Conservation (phyloP, 2,888 invertebrate genomes). For the Carterocephalus palaemon region DNA sequence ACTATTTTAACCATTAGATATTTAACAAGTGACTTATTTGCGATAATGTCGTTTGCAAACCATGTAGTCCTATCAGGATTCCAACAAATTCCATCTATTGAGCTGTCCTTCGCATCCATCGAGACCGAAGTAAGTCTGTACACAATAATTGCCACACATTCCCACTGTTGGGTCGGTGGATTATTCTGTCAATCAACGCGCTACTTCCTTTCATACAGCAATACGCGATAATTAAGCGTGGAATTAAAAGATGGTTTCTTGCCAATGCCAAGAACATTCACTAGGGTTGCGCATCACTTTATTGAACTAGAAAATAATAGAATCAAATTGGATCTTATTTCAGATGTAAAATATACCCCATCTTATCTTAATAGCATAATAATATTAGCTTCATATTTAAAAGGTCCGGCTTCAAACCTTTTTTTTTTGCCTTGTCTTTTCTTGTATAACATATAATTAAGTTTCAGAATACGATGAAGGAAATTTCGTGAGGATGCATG, state of each 20-base stretch:
- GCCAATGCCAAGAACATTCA: background rate
- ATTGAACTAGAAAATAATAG: too few species aligned
- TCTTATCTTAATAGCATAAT: too few species aligned
- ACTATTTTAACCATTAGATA: too few species aligned
- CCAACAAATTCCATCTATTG: conserved; percentile 14
- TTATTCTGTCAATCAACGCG: conserved; percentile 14
- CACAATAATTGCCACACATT: conserved; percentile 13
- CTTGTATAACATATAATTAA: too few species aligned
- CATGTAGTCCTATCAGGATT: background rate
- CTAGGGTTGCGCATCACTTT: conserved; percentile 3
- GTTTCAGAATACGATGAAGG: too few species aligned
- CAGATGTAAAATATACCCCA: too few species aligned
- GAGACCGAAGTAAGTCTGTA: conserved; percentile 1
- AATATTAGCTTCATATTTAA: too few species aligned
- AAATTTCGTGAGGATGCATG: too few species aligned
- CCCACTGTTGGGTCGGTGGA: conserved; percentile 1
- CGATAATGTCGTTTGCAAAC: background rate
- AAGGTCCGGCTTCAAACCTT: too few species aligned
- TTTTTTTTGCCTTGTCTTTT: too few species aligned
- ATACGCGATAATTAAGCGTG: conserved; percentile 10
- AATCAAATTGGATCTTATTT: too few species aligned
- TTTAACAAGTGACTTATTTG: background rate
- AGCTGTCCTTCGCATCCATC: conserved; percentile 6
- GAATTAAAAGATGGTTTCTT: conserved; percentile 6
- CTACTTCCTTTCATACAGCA: conserved; percentile 12